Conservation (phyloP, 2,888 invertebrate species). For the Buathra laborator region DNA sequence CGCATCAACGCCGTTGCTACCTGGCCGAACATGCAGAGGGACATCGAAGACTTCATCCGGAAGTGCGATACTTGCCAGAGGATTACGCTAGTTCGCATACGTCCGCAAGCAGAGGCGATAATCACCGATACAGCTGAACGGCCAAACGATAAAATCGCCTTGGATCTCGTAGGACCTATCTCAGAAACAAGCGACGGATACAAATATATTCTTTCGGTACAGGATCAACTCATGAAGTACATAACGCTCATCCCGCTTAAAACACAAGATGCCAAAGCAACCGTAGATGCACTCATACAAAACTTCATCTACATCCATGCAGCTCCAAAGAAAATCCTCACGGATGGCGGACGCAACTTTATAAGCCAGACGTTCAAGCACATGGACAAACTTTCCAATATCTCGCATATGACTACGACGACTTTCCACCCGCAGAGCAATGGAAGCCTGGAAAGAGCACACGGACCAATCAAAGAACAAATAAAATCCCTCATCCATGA, state of each 20-base stretch:
- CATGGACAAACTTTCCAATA: conserved; percentile 23
- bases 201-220: conserved; percentile 2
- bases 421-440: conserved; percentile 24
- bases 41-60: no score
- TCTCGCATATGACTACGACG: conserved; percentile 16
- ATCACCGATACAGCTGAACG: no score
- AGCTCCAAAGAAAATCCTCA: neutral
- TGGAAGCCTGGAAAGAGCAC: conserved; percentile 14
- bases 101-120: no score
- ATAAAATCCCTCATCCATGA: conserved; percentile 17
- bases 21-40: no score
- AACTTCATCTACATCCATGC: conserved; percentile 10
- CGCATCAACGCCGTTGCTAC: no score
- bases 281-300: neutral
- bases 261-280: conserved; percentile 24
- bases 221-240: conserved; percentile 11
- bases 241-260: conserved; percentile 10
- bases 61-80: no score
- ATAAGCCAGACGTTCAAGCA: conserved; percentile 15
- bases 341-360: neutral
- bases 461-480: conserved; percentile 18
- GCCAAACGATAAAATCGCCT: no score
- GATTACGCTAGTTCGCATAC: no score
- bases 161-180: no score
- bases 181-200: no score